phyloP scores from a whole-genome alignment of 2,113 vertebrate genomes.

The Nothoprocta pentlandii region DNA sequence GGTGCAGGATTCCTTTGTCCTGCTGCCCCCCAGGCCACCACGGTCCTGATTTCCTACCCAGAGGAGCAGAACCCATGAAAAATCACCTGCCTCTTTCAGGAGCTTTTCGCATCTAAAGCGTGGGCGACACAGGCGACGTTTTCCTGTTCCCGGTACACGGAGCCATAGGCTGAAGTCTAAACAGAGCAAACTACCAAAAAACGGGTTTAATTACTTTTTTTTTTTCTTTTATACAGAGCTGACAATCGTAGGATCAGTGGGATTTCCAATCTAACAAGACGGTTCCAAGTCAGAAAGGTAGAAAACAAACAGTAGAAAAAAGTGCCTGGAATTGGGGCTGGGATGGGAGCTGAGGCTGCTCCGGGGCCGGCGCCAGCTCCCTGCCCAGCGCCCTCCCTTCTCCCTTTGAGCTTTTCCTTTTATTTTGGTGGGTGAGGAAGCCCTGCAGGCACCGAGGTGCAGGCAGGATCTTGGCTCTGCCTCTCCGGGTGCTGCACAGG shows the following conservation, averaged over 20 bases:
- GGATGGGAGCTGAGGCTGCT: not conserved
- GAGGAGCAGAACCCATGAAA: not conserved
- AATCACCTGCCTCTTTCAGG: not conserved
- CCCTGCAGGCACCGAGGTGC: not conserved
- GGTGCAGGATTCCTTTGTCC: not conserved
- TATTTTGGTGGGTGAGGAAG: not conserved
- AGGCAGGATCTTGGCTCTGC: not conserved
- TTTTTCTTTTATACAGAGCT: slow-evolving; percentile 64
- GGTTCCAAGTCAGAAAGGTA: slow-evolving; percentile 58
- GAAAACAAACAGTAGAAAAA: slow-evolving; percentile 67
- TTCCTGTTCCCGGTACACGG: slow-evolving; percentile 70
- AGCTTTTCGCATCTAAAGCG: not conserved
- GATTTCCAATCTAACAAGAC: slow-evolving; percentile 62
- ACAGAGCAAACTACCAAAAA: slow-evolving; percentile 74
- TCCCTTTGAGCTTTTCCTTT: not conserved
- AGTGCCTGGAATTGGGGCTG: slow-evolving; percentile 61
- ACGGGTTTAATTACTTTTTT: not conserved
- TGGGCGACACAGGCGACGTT: slow-evolving; percentile 66
- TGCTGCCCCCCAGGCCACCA: no score
- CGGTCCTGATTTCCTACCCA: not conserved
- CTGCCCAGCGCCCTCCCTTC: not conserved
- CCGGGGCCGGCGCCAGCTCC: no score
- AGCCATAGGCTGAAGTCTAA: slow-evolving; percentile 78
- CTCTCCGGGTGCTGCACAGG: accelerated
- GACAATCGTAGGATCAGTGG: slow-evolving; percentile 68